Evolutionary conservation across 1,140 invertebrate species (phyloP), one percentile per base, ranked within the genome.

Genomic region (Meloidogyne floridensis): DNA sequence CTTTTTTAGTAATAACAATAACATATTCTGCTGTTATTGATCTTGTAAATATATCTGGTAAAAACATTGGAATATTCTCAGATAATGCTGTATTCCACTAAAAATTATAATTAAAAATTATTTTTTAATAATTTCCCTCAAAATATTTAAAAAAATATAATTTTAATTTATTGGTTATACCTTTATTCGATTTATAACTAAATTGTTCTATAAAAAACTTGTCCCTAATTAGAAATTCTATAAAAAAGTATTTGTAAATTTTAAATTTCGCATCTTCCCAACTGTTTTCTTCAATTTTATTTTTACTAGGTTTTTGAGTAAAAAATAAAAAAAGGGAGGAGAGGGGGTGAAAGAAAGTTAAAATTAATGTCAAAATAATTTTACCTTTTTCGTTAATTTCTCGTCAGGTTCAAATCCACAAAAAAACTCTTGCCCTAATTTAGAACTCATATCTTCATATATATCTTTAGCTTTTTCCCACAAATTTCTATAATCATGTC

Each of bases 1-100:
- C 56, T 65, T 65, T 65, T 13, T n/a, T 65, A n/a, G 59, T 65
- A 65, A 65, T 65, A 65, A 65, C n/a, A 65, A 65, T 65, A 65
- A n/a, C n/a, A 65, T 65, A 65, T 65, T 65, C 59, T 65, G 59
- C 13, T 65, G 59, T 4, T 65, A 3, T 73, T 73, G 15, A 47
- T 73, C 18, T 73, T 73, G 51, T 73, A 73, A 18, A 73, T 13
- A 47, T 53, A 18, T 73, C 72, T 47, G 42, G 51, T 15, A 73
- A 18, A 73, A 73, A 73, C 8, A 73, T 15, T 42, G 51, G 51
- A 47, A 73, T 53, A 42, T 18, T 15, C 18, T 73, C 42, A 7
- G 51, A 8, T 47, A 47, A 47, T 7, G 42, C 42, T 53, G 11
- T 5, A 73, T 47, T 47, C 42, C 42, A 73, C 51, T 73, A 15